Evolutionary conservation across 2,888 invertebrate species (phyloP).

Genomic region (Cerceris rybyensis): DNA sequence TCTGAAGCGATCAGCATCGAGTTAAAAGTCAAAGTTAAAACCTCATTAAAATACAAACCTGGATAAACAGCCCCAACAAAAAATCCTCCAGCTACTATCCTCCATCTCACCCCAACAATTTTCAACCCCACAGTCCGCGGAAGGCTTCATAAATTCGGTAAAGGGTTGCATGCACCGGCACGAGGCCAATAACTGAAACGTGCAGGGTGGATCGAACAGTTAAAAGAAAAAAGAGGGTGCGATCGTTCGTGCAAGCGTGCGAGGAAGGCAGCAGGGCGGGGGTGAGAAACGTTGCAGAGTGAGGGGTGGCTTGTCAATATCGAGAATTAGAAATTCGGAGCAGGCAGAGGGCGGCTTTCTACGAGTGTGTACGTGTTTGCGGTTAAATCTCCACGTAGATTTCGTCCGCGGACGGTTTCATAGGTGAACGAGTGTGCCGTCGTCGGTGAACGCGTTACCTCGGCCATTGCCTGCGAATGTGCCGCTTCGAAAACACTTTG

Average conservation of each 20-base stretch:
- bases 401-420: conserved; percentile 15
- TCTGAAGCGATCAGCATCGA: no score
- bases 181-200: conserved; percentile 73
- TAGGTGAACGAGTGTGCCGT: conserved; percentile 15
- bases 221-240: conserved; percentile 4
- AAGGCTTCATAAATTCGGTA: conserved; percentile 72
- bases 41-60: no score
- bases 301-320: conserved; percentile 59
- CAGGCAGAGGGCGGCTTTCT: conserved; percentile 29
- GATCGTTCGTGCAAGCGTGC: background rate
- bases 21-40: no score
- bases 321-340: conserved; percentile 64
- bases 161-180: conserved; percentile 71
- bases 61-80: background rate
- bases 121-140: conserved; percentile 12
- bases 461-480: conserved; percentile 50
- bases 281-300: conserved; percentile 20
- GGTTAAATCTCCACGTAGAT: conserved; percentile 18
- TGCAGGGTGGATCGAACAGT: conserved; percentile 35
- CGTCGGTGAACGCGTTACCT: conserved; percentile 27
- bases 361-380: conserved; percentile 19
- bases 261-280: background rate
- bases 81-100: background rate
- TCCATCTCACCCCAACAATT: background rate
- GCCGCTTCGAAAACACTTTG: conserved; percentile 54